Base-by-base conservation (phyloP, 2,888 invertebrate genomes). In the Lycocerus yunnanus region DNA sequence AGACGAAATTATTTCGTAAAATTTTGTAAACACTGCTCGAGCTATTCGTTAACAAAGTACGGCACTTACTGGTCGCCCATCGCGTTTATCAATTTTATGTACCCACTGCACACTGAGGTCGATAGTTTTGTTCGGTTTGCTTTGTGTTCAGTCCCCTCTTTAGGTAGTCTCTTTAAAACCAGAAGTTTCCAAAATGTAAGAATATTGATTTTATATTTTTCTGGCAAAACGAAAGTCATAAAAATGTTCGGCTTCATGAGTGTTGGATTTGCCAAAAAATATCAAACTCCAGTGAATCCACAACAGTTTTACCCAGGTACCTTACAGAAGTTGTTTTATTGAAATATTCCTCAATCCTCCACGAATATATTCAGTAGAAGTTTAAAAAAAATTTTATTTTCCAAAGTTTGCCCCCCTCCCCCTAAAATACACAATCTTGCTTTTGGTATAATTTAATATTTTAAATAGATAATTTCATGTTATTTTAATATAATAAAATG, bases 51-150 rank as follows among this genome's bases (percentile, higher is more conserved):
- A 18, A 20, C 61, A 9, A 63, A n/a, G 61, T 18, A 63, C 16
- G n/a, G 20, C 18, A 18, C 61, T 14, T 18, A 63, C 18, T 63
- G n/a, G 18, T 63, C 61, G 14, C 16, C 61, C 61, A 18, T 20
- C 61, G 16, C 61, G 61, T 63, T 63, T 63, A 20, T 18, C 61
- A 20, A 20, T 63, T 63, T 63, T 63, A 63, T 63, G 16, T 63
- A 63, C 43, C 43, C 61, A 63, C 66, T 75, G 43, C 43, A 72
- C 71, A 75, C 71, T 69, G 68, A 66, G 72, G 75, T 75, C 75
- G 75, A 75, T 75, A 75, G 68, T 43, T 43, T 63, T 68, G 21
- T 59, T 16, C 58, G 65, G 65, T 68, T 72, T 67, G 68, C 63
- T 72, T 73, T 66, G 61, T 63, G 18, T 63, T 63, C 11, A 20